Percentiles rank a stretch among this genome's conserved stretches.
Evolutionary conservation across 2,888 invertebrate genomes (phyloP).

Genomic region (Frankliniella fusca): DNA sequence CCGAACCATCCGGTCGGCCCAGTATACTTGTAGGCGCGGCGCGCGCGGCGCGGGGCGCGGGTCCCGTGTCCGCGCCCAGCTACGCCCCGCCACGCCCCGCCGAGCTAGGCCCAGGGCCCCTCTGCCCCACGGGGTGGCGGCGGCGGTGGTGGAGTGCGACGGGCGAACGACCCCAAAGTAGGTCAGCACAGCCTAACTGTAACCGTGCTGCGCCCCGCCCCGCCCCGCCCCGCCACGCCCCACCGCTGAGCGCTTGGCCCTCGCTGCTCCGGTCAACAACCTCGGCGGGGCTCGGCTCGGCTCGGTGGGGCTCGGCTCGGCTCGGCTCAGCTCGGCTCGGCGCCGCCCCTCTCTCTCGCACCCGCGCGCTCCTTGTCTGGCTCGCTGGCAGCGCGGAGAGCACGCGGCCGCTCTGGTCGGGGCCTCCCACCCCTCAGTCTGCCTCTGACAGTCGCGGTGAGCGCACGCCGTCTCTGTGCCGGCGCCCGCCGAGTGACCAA

Average conservation of each 20-base stretch:
- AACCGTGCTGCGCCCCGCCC: constrained; percentile 49
- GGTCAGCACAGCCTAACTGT: constrained; percentile 31
- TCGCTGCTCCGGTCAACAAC: constrained; percentile 37
- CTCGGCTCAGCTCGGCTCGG: background rate
- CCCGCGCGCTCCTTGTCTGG: background rate
- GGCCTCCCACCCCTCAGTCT: constrained; percentile 61
- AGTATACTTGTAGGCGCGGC: too few species aligned
- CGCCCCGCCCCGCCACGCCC: constrained; percentile 54
- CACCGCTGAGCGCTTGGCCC: constrained; percentile 43
- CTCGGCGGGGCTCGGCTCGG: constrained; percentile 42
- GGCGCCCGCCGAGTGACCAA: background rate
- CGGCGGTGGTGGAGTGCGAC: constrained; percentile 47
- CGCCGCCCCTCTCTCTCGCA: background rate
- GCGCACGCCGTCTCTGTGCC: background rate
- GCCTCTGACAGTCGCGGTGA: constrained; percentile 52
- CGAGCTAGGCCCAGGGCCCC: too few species aligned
- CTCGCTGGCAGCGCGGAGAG: constrained; percentile 49
- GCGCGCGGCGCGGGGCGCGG: too few species aligned
- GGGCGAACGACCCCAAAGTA: constrained; percentile 30
- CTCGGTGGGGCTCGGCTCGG: constrained; percentile 37
- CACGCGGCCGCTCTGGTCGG: constrained; percentile 64
- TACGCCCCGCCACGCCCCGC: too few species aligned
- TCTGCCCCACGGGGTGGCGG: constrained; percentile 45
- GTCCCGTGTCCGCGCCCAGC: too few species aligned
- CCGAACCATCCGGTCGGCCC: too few species aligned